Conservation (phyloP, 2,888 invertebrate genomes). For the Bellardia pandia region DNA sequence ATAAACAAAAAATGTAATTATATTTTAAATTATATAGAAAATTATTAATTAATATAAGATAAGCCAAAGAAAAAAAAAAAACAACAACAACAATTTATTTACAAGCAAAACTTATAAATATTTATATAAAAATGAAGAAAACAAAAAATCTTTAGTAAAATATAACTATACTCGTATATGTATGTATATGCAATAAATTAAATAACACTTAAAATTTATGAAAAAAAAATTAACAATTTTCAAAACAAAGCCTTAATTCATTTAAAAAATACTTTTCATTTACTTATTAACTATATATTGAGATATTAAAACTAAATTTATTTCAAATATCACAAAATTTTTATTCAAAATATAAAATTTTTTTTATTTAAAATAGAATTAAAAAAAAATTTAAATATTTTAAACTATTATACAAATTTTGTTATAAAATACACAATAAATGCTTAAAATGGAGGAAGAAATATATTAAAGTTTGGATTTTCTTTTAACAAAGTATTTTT, state of each 20-base stretch:
- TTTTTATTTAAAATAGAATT: constrained; percentile 7
- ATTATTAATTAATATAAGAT: constrained; percentile 80
- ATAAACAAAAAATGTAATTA: constrained; percentile 65
- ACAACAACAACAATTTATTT: constrained; percentile 61
- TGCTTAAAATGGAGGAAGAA: constrained; percentile 56
- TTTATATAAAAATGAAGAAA: constrained; percentile 26
- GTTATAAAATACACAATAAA: constrained; percentile 61
- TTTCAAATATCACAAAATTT: too few relatives aligned
- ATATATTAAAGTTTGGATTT: constrained; percentile 25
- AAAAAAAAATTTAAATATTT: neutral
- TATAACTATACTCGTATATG: neutral
- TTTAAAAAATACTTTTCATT: neutral
- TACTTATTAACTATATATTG: neutral
- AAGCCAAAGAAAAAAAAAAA: constrained; percentile 82
- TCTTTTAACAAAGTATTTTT: neutral
- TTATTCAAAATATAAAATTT: neutral
- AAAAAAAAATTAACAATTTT: constrained; percentile 19
- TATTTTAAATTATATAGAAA: constrained; percentile 65
- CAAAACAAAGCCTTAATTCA: neutral
- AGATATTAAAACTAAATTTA: neutral
- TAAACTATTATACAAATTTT: constrained; percentile 37
- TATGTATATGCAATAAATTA: neutral
- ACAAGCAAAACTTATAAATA: constrained; percentile 58
- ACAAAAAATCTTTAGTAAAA: neutral
- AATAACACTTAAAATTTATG: constrained; percentile 1